Evolutionary conservation across 2,113 vertebrate species (phyloP).

Genomic region (Morone saxatilis): DNA sequence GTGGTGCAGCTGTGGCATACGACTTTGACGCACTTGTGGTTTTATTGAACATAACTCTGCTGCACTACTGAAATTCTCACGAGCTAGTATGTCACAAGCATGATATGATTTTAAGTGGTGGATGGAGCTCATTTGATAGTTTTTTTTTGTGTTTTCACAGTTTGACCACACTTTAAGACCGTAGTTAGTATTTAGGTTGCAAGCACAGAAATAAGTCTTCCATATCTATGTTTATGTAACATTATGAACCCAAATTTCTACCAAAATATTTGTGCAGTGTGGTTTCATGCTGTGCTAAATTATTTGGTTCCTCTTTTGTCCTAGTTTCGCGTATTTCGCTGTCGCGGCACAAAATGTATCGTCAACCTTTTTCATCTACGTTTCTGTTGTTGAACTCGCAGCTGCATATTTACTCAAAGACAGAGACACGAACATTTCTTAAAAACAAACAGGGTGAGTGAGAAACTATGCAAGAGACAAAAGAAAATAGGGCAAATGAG

Average conservation of each 20-base stretch:
- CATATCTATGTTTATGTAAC: neutral
- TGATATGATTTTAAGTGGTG: slow-evolving; percentile 4
- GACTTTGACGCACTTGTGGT: slow-evolving; percentile 9
- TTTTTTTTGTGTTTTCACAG: neutral
- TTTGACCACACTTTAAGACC: slow-evolving; percentile 1
- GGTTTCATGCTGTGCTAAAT: neutral
- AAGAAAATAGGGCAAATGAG: slow-evolving; percentile 45
- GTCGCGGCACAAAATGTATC: neutral
- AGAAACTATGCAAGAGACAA: slow-evolving; percentile 13
- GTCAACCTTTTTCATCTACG: neutral
- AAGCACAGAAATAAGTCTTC: neutral
- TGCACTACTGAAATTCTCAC: neutral
- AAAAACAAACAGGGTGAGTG: slow-evolving; percentile 4
- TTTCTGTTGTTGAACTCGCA: slow-evolving; percentile 13
- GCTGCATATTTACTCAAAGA: slow-evolving; percentile 16
- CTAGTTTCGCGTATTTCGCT: neutral
- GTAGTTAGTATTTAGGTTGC: neutral
- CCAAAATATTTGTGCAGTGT: neutral
- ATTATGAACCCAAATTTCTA: neutral
- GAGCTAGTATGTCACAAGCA: slow-evolving; percentile 13
- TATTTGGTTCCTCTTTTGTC: neutral
- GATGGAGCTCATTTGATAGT: neutral
- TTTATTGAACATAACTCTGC: neutral
- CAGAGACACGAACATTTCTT: slow-evolving; percentile 7
- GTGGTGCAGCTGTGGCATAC: slow-evolving; percentile 15